Conservation (phyloP, 2,888 invertebrate species). For the Ennomos quercinarius region DNA sequence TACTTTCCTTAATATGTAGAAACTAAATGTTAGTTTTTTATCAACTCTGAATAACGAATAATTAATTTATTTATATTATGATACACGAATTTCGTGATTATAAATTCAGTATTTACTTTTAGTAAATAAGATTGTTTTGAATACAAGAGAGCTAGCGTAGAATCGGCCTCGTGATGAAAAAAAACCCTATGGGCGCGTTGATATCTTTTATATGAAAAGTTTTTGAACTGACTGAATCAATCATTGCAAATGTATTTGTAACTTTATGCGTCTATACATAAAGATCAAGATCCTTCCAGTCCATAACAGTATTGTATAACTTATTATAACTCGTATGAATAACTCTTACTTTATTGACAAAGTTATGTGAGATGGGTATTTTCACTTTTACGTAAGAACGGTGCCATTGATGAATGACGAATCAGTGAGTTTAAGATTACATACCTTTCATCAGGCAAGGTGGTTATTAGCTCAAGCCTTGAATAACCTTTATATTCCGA, state of each 20-base stretch:
- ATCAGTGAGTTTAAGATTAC: conserved; percentile 33
- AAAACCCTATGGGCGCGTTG: conserved; percentile 42
- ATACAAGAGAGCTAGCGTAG: too few relatives aligned
- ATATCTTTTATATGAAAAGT: conserved; percentile 46
- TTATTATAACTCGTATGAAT: conserved; percentile 9
- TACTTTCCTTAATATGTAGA: too few relatives aligned
- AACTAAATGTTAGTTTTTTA: too few relatives aligned
- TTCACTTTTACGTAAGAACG: conserved; percentile 40
- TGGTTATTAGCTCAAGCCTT: not conserved
- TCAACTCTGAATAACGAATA: too few relatives aligned
- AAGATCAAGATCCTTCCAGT: not conserved
- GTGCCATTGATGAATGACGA: conserved; percentile 39
- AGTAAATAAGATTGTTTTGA: too few relatives aligned
- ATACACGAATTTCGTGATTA: too few relatives aligned
- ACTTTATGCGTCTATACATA: not conserved
- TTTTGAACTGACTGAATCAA: too few relatives aligned
- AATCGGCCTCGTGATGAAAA: not conserved
- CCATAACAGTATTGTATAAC: conserved; percentile 3
- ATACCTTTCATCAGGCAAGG: conserved; percentile 18
- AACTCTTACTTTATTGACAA: conserved; percentile 14
- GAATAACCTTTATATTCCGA: too few relatives aligned
- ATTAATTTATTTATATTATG: too few relatives aligned
- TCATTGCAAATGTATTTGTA: too few relatives aligned
- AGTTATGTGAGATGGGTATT: conserved; percentile 30
- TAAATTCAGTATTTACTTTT: too few relatives aligned